These are phyloP conservation scores for Willowsia nigromaculata DNA, from an alignment of 2,888 invertebrate species.

Conservation along the genomic window DNA sequence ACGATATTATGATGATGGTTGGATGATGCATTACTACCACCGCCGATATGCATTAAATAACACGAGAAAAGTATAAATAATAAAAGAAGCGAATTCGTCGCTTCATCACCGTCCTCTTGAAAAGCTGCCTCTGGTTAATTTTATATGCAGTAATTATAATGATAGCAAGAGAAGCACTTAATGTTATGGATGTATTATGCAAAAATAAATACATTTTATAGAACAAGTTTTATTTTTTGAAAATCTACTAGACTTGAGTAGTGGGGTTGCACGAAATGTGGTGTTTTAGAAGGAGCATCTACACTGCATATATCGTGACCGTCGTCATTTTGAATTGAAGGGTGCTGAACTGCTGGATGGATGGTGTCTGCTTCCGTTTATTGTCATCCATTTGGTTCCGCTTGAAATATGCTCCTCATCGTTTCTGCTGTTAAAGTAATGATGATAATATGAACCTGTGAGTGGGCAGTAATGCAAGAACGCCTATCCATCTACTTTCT, in stretches of 20 bases:
- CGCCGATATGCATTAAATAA: not conserved
- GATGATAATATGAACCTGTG: not conserved
- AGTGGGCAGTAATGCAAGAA: not conserved
- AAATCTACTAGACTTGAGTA: not conserved
- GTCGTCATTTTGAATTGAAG: constrained; percentile 19
- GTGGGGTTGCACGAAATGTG: too few relatives aligned
- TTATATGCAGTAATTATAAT: not conserved
- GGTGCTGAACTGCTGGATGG: not conserved
- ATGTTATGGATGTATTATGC: constrained; percentile 10
- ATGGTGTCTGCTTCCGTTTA: constrained; percentile 64
- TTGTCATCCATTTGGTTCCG: constrained; percentile 65
- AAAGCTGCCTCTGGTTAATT: constrained; percentile 23
- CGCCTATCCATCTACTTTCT: not conserved
- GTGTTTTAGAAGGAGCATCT: too few relatives aligned
- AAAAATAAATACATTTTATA: not conserved
- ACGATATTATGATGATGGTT: not conserved
- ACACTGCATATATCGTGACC: not conserved
- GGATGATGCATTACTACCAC: constrained; percentile 7
- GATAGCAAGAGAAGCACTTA: not conserved
- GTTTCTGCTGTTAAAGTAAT: not conserved
- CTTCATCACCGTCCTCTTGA: not conserved
- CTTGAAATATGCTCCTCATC: constrained; percentile 16
- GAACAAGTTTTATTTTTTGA: constrained; percentile 49
- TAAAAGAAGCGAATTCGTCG: not conserved
- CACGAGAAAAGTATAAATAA: not conserved